These are phyloP conservation scores for Hirtodrosophila duncani DNA, from an alignment of 2,888 invertebrate genomes.

Conservation along the genomic window DNA sequence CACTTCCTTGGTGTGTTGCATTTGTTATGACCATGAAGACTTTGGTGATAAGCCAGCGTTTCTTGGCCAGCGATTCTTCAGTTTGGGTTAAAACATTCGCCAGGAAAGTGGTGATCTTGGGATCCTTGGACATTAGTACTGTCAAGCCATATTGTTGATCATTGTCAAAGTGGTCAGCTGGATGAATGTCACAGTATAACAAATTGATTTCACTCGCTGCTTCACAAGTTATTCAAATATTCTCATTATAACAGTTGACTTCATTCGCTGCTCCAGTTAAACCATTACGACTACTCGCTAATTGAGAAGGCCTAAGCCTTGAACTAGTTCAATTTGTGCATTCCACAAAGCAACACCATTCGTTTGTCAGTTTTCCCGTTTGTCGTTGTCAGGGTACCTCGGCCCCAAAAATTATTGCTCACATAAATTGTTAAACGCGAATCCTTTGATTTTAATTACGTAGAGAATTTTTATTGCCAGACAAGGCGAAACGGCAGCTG, in stretches of 20 bases:
- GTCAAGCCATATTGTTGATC: constrained; percentile 96
- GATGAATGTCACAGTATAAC: too few species aligned
- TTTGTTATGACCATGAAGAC: too few species aligned
- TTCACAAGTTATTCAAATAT: too few species aligned
- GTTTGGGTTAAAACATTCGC: constrained; percentile 89
- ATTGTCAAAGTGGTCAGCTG: constrained; percentile 92
- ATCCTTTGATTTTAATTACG: constrained; percentile 74
- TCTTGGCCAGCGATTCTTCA: constrained; percentile 93
- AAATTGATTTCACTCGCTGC: too few species aligned
- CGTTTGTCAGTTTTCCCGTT: too few species aligned
- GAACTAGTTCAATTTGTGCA: too few species aligned
- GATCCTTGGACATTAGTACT: constrained; percentile 92
- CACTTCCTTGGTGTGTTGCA: constrained; percentile 93
- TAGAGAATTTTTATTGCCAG: constrained; percentile 68
- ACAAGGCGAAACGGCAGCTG: constrained; percentile 17
- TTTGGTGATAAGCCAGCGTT: constrained; percentile 91
- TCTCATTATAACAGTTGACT: too few species aligned
- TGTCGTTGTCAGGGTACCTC: neutral
- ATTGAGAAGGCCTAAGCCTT: too few species aligned
- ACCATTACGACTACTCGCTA: too few species aligned
- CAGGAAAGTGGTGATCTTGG: constrained; percentile 91
- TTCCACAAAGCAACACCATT: too few species aligned
- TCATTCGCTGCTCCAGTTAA: too few species aligned
- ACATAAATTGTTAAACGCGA: constrained; percentile 72
- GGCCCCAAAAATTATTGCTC: constrained; percentile 69